These are phyloP conservation scores for Rotaria socialis DNA, from an alignment of 2,888 invertebrate genomes.

Conservation along the genomic window DNA sequence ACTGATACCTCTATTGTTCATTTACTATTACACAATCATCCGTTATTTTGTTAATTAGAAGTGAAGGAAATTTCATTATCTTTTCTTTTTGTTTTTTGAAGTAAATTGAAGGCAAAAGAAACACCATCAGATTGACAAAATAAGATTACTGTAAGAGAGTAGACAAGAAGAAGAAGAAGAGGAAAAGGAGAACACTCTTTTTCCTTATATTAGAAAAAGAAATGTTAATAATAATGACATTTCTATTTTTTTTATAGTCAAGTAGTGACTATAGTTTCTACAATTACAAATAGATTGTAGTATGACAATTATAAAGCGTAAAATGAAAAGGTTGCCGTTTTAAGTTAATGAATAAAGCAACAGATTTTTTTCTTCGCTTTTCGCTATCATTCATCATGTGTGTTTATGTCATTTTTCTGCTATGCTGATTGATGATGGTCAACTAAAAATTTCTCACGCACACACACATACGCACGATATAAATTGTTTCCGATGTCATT, in stretches of 20 bases:
- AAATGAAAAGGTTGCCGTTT: neutral
- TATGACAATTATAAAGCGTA: neutral
- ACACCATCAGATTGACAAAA: neutral
- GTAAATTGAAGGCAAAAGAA: neutral
- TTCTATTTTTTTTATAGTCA: neutral
- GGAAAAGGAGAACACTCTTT: neutral
- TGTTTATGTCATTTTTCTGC: neutral
- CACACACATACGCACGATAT: neutral
- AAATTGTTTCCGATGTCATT: conserved; percentile 22
- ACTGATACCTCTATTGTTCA: neutral
- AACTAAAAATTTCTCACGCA: neutral
- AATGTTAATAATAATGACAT: neutral
- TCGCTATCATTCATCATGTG: neutral
- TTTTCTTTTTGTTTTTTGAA: neutral
- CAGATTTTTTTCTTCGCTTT: neutral
- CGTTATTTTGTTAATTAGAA: neutral
- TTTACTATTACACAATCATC: neutral
- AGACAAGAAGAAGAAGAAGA: neutral
- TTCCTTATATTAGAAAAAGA: neutral
- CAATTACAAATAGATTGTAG: neutral
- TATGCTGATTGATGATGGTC: neutral
- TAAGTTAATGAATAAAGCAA: neutral
- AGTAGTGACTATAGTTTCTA: neutral
- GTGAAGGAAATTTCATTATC: neutral
- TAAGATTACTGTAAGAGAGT: neutral